Evolutionary conservation across 1,140 invertebrate genomes (phyloP).

Genomic region (Tyrophagus putrescentiae): DNA sequence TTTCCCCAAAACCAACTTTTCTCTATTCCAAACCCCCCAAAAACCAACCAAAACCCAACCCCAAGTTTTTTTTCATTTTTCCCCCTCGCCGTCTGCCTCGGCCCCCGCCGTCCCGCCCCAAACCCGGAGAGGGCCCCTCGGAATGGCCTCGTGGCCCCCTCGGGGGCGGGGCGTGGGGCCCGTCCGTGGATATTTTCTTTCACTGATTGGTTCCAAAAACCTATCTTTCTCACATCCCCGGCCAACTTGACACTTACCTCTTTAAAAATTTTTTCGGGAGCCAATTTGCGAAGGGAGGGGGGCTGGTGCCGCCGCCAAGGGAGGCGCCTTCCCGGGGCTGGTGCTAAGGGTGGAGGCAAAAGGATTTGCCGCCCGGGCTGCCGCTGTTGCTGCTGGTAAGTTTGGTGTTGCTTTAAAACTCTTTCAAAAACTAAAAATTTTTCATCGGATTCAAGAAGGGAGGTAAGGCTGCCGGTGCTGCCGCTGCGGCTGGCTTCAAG

Average conservation of each 20-base stretch:
- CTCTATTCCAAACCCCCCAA: no score
- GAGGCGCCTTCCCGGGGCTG: not conserved
- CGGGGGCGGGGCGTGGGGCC: not conserved
- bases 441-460: not conserved
- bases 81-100: not conserved
- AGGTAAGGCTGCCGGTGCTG: constrained; percentile 14
- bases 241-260: not conserved
- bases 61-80: not conserved
- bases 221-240: no score
- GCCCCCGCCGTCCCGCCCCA: not conserved
- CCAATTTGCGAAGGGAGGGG: no score
- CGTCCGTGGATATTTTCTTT: not conserved
- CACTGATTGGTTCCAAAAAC: no score
- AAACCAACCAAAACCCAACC: no score
- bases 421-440: not conserved
- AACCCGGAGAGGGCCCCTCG: no score
- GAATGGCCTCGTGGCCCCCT: not conserved
- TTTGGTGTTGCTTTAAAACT: not conserved
- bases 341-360: not conserved
- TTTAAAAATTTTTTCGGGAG: no score
- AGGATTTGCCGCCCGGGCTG: constrained; percentile 16
- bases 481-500: constrained; percentile 15
- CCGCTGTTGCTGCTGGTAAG: constrained; percentile 1
- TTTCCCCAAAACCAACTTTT: no score
- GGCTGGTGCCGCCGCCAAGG: not conserved